Evolutionary conservation across 2,113 vertebrate genomes (phyloP).

Genomic region (Sardina pilchardus): DNA sequence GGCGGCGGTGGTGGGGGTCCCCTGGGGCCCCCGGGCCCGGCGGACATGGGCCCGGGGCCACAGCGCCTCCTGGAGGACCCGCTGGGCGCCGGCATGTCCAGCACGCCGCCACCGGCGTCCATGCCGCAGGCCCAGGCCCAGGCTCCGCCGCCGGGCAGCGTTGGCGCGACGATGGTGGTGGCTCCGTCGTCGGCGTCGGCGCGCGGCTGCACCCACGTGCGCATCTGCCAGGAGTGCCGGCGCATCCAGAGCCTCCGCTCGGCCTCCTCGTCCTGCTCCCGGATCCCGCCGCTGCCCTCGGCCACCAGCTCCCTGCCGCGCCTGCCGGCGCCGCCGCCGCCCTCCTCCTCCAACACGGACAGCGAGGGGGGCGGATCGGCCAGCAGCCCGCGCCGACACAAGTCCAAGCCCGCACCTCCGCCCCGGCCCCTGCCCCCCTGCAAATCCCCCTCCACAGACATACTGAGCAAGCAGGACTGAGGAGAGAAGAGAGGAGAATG

Average conservation of each 20-base stretch:
- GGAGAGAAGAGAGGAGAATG: no score
- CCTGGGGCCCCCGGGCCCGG: constrained; percentile 47
- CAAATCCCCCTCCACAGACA: constrained; percentile 74
- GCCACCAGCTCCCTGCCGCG: constrained; percentile 64
- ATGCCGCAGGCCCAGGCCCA: constrained; percentile 55
- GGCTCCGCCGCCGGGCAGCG: constrained; percentile 27
- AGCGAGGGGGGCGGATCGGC: constrained; percentile 70
- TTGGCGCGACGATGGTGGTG: background rate
- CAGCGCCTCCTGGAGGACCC: constrained; percentile 86
- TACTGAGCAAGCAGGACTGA: constrained; percentile 63
- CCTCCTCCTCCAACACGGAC: constrained; percentile 63
- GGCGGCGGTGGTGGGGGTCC: no score
- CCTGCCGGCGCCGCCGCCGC: constrained; percentile 51
- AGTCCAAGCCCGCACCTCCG: constrained; percentile 71
- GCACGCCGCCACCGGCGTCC: constrained; percentile 62
- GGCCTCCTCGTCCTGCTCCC: constrained; percentile 59
- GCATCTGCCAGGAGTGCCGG: constrained; percentile 85
- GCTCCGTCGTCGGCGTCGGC: constrained; percentile 57
- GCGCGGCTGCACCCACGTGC: constrained; percentile 72
- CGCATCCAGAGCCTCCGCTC: constrained; percentile 85
- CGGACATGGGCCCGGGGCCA: constrained; percentile 76
- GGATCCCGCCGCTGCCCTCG: constrained; percentile 54
- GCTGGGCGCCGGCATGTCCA: constrained; percentile 65
- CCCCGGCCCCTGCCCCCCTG: constrained; percentile 76
- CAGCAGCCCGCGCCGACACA: constrained; percentile 70